phyloP scores from a whole-genome alignment of 2,888 invertebrate species.

The Melanostoma mellinum region DNA sequence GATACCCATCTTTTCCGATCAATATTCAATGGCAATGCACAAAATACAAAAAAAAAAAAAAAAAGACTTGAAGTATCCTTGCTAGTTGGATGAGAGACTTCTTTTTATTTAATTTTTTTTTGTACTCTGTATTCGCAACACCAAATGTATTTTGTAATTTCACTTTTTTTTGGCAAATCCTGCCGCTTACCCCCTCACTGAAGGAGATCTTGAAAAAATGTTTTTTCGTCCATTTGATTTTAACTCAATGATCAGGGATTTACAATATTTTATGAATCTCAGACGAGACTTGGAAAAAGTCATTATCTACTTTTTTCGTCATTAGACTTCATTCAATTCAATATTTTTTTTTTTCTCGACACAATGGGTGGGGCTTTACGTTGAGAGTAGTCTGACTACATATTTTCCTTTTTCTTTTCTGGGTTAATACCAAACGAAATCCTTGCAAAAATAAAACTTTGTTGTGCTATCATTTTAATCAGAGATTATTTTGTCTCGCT shows the following conservation, averaged over 20 bases:
- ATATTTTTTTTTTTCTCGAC: background rate
- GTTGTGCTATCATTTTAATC: constrained; percentile 45
- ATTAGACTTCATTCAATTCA: constrained; percentile 55
- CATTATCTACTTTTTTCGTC: constrained; percentile 60
- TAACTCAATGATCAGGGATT: constrained; percentile 63
- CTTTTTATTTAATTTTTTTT: constrained; percentile 24
- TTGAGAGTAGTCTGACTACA: too few species aligned
- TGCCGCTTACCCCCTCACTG: background rate
- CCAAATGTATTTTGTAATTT: background rate
- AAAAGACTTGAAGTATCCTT: constrained; percentile 58
- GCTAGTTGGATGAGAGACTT: constrained; percentile 51
- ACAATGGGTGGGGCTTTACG: background rate
- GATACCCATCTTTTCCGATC: constrained; percentile 52
- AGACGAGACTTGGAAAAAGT: constrained; percentile 43
- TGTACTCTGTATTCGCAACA: constrained; percentile 10
- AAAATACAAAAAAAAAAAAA: constrained; percentile 35
- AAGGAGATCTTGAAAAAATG: constrained; percentile 33
- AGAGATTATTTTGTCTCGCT: constrained; percentile 58
- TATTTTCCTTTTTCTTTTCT: too few species aligned
- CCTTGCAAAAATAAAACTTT: background rate
- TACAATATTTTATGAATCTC: constrained; percentile 52
- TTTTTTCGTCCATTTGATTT: constrained; percentile 32
- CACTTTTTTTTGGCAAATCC: background rate
- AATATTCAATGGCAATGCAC: constrained; percentile 62
- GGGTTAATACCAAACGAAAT: background rate